phyloP scores from a whole-genome alignment of 2,113 vertebrate species.

The Phylloscopus trochiloides region DNA sequence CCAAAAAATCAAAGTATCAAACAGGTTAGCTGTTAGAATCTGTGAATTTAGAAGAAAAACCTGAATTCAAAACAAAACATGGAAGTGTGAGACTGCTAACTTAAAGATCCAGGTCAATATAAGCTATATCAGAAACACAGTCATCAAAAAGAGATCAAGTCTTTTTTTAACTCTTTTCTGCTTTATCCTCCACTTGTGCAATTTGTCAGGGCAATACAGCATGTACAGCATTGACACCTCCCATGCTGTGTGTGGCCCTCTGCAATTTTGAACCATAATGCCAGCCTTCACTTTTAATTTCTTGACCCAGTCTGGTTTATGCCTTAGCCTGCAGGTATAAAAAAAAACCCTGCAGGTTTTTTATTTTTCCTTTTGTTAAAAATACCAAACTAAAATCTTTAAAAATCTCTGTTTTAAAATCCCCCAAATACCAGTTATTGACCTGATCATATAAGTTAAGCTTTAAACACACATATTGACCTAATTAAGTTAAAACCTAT shows the following conservation, averaged over 20 bases:
- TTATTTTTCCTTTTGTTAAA: neutral
- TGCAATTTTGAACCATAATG: neutral
- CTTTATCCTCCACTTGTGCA: neutral
- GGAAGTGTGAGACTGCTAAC: neutral
- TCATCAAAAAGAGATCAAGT: neutral
- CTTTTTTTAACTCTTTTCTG: neutral
- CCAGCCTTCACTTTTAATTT: conserved; percentile 35
- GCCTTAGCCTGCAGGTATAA: neutral
- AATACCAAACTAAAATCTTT: neutral
- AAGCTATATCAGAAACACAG: neutral
- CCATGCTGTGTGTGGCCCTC: neutral
- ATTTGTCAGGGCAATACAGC: neutral
- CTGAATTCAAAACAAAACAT: neutral
- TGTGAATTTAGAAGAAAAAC: neutral
- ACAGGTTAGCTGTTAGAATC: conserved; percentile 27
- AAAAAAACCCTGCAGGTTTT: neutral
- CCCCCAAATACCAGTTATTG: conserved; percentile 20
- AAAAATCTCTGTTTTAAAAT: conserved; percentile 30
- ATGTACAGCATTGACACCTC: neutral
- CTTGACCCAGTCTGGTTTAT: conserved; percentile 4
- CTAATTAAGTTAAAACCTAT: conserved; percentile 53
- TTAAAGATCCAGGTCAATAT: neutral
- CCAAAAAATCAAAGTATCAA: conserved; percentile 58
- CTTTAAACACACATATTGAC: conserved; percentile 42
- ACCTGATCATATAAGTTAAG: neutral